Conservation (phyloP, 2,888 invertebrate species). For the Malacosoma neustria region DNA sequence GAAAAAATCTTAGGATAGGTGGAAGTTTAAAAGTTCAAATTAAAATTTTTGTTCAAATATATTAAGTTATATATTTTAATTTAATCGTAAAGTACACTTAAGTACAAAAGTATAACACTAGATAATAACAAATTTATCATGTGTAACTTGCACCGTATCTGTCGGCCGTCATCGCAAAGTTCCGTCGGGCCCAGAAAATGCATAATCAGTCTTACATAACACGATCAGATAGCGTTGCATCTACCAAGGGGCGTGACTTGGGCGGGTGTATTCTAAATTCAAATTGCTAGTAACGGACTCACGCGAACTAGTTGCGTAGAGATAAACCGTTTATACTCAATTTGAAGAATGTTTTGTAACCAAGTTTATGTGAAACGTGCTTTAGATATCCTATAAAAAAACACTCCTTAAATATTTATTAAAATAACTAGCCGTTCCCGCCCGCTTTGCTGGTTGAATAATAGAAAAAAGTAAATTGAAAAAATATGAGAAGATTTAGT, state of each 20-base stretch:
- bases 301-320: conserved; percentile 50
- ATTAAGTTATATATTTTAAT: not conserved
- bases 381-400: no score
- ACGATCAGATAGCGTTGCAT: conserved; percentile 47
- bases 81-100: not conserved
- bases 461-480: no score
- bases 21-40: no score
- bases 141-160: conserved; percentile 14
- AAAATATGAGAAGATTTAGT: no score
- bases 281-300: conserved; percentile 52
- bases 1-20: no score
- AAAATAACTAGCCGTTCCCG: no score
- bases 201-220: conserved; percentile 57
- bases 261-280: conserved; percentile 62
- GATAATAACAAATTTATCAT: not conserved
- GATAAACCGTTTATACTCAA: conserved; percentile 7
- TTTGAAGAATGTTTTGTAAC: not conserved
- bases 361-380: no score
- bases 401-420: no score
- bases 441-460: no score
- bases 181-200: conserved; percentile 37
- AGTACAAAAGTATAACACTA: not conserved
- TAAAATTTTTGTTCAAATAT: no score
- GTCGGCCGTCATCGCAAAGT: conserved; percentile 10
- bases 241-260: conserved; percentile 47